Evolutionary conservation across 2,888 invertebrate genomes (phyloP), one percentile per base, ranked within the genome.

Genomic region (Cordilura impudica): DNA sequence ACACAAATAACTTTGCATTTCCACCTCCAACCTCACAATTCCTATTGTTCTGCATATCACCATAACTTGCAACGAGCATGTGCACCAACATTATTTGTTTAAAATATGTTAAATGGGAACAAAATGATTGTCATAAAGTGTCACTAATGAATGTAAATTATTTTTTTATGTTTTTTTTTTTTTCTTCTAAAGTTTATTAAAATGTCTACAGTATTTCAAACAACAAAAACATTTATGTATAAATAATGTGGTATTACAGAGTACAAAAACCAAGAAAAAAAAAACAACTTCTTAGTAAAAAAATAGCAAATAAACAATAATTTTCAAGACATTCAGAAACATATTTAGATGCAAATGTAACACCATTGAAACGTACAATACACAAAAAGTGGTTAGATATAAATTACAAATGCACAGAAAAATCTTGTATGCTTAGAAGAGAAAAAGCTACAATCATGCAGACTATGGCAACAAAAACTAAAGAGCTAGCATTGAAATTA

Each of bases 141-240:
- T 78, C 74, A 78, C 78, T 78, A 78, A 78, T 78, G 73, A 78
- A 74, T 70, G 73, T 78, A 70, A 73, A 78, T 73, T 78, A 67
- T 78, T 51, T 58, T 77, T 66, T 60, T 26, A 45, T 67, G 29
- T 51, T 51, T 60, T 73, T 60, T 63, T 49, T 69, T 51, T 14
- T 61, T n/a, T 23, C 31, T 18, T 23, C 63, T 49, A 72, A 65
- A 70, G 35, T 7, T 60, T 72, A 65, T 78, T 73, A 78, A 78
- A 78, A 56, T 78, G 77, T 78, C 66, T 72, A 29, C 67, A 78
- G 43, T 67, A 65, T 70, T 65, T 67, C 73, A 73, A 58, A 69
- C 56, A 65, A 51, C 23, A 76, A 65, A 51, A 63, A 69, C 49
- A 69, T 26, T 35, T 66, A 71, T 51, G 19, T n/a, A 49, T 8